phyloP scores from a whole-genome alignment of 2,797 vertebrate species.

The Chaetodon trifasciatus region DNA sequence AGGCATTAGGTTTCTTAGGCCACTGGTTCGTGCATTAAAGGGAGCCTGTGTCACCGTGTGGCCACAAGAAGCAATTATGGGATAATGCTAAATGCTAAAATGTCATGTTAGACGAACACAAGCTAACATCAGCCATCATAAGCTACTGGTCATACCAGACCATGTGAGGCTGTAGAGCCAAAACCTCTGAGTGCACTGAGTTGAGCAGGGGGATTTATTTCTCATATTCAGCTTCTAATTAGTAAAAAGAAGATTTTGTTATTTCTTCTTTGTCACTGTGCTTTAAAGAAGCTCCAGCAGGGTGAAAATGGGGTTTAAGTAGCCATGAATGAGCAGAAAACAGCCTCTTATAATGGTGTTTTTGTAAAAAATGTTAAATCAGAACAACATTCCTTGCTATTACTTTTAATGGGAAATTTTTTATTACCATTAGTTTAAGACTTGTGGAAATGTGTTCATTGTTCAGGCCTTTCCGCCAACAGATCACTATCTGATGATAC shows the following conservation, averaged over 20 bases:
- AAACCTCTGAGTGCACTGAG: not conserved
- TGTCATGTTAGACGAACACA: not conserved
- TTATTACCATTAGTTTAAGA: slow-evolving; percentile 11
- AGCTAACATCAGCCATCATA: slow-evolving; percentile 2
- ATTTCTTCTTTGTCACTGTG: not conserved
- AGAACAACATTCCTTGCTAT: not conserved
- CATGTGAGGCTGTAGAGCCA: not conserved
- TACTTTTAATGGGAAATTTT: slow-evolving; percentile 20
- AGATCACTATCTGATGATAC: slow-evolving; percentile 42
- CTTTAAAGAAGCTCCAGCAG: not conserved
- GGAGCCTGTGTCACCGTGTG: not conserved
- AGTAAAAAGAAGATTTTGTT: not conserved
- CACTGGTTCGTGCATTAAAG: not conserved
- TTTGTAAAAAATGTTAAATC: not conserved
- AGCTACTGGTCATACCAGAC: not conserved
- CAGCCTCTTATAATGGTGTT: not conserved
- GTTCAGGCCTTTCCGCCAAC: slow-evolving; percentile 40
- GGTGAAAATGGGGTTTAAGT: not conserved
- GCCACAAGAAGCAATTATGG: slow-evolving; percentile 3
- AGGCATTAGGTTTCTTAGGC: not conserved
- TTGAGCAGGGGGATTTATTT: not conserved
- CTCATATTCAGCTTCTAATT: not conserved
- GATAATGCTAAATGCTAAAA: slow-evolving; percentile 10
- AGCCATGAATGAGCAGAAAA: not conserved
- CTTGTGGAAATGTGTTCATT: slow-evolving; percentile 52